phyloP scores from a whole-genome alignment of 2,888 invertebrate genomes.

The Aethes cnicana region DNA sequence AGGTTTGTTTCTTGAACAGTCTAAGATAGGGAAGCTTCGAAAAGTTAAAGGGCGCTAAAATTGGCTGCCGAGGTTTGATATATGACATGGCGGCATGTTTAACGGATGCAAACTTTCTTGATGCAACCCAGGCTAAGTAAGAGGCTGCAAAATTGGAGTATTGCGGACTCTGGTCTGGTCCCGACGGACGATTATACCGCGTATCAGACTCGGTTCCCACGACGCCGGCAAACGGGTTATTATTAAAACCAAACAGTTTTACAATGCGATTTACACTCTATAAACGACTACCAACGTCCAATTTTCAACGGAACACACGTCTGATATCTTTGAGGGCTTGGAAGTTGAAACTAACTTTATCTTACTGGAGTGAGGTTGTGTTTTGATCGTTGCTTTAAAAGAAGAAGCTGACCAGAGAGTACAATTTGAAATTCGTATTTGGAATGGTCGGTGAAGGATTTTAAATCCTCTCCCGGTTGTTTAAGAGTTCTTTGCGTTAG shows the following conservation, averaged over 20 bases:
- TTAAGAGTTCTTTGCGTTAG: constrained; percentile 69
- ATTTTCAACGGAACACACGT: constrained; percentile 43
- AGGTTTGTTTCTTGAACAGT: constrained; percentile 41
- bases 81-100: no score
- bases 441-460: constrained; percentile 76
- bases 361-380: constrained; percentile 52
- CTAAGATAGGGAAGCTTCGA: constrained; percentile 54
- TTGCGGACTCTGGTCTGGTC: constrained; percentile 75
- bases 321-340: constrained; percentile 51
- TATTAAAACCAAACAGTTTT: constrained; percentile 71
- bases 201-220: constrained; percentile 81
- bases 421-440: constrained; percentile 80
- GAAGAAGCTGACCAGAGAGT: constrained; percentile 66
- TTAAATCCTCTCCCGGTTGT: constrained; percentile 75
- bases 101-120: no score
- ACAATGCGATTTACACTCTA: constrained; percentile 53
- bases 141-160: constrained; percentile 82
- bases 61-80: no score
- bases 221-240: constrained; percentile 79
- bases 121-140: constrained; percentile 79
- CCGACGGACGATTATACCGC: constrained; percentile 80
- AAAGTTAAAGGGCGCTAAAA: no score
- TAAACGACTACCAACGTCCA: constrained; percentile 40
- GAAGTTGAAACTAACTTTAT: constrained; percentile 57
- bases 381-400: constrained; percentile 45